Percentiles rank a stretch among this genome's conserved stretches.
phyloP scores from a whole-genome alignment of 2,888 invertebrate species.

The Rutpela maculata region DNA sequence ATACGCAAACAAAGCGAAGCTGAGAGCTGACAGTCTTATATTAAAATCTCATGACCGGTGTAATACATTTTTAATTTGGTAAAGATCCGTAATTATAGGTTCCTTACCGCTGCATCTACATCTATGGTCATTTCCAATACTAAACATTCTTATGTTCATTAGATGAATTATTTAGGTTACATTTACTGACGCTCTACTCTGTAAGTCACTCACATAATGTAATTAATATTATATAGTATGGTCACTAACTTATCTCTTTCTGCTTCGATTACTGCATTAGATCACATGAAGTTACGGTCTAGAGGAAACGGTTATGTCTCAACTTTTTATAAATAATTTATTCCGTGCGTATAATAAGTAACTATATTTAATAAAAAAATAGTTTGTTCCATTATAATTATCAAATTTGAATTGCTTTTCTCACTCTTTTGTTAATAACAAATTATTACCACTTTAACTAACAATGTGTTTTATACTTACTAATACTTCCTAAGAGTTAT shows the following conservation, averaged over 20 bases:
- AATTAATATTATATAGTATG: constrained; percentile 40
- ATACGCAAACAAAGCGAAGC: not conserved
- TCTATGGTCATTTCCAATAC: constrained; percentile 20
- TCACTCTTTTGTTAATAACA: not conserved
- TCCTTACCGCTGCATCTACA: not conserved
- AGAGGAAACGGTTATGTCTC: constrained; percentile 49
- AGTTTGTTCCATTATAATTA: not conserved
- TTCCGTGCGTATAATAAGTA: constrained; percentile 37
- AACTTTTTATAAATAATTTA: constrained; percentile 50
- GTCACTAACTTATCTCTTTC: constrained; percentile 53
- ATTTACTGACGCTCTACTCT: constrained; percentile 10
- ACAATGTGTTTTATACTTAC: constrained; percentile 25
- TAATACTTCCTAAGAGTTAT: constrained; percentile 20
- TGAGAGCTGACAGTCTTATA: not conserved
- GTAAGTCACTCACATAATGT: constrained; percentile 23
- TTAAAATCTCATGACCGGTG: not conserved
- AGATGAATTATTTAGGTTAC: constrained; percentile 21
- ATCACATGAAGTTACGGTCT: constrained; percentile 52
- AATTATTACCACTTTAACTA: not conserved
- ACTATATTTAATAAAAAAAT: constrained; percentile 13
- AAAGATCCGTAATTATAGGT: constrained; percentile 4
- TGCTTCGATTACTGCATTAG: constrained; percentile 54
- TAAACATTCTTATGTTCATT: constrained; percentile 40
- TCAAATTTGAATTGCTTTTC: not conserved
- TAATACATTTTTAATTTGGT: constrained; percentile 10